Percentiles rank a stretch among this genome's conserved stretches.
Conservation (phyloP, 2,797 vertebrate species). For the Thripadectes ignobilis region DNA sequence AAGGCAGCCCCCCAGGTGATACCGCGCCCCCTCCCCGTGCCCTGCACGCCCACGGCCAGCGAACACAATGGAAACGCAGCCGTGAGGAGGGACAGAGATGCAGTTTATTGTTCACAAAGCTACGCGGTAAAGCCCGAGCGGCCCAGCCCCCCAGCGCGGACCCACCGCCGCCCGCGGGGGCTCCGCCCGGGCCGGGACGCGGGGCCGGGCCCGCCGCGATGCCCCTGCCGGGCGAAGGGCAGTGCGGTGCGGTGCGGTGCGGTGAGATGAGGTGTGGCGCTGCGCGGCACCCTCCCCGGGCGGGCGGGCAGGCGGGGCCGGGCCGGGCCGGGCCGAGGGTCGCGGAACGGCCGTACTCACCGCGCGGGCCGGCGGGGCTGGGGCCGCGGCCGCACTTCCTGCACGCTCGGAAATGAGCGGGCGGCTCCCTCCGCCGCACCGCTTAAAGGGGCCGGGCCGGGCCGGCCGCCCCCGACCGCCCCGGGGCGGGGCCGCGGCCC, state of each 20-base stretch:
- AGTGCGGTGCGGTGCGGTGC: too few species aligned
- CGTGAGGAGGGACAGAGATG: neutral
- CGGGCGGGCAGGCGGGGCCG: neutral
- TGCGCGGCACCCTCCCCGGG: neutral
- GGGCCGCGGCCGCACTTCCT: conserved; percentile 32
- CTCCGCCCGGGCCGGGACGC: neutral
- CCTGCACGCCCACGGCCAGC: neutral
- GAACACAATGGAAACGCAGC: neutral
- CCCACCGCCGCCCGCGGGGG: neutral
- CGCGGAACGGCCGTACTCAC: neutral
- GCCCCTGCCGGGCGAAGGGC: neutral
- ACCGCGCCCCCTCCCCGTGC: too few species aligned
- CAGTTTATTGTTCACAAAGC: neutral
- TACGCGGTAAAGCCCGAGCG: neutral
- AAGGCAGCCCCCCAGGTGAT: too few species aligned
- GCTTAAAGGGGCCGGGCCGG: neutral
- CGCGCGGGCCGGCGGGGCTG: neutral
- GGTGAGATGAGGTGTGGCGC: neutral
- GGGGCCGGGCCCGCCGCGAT: neutral
- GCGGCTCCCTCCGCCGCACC: neutral
- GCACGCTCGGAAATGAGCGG: conserved; percentile 6
- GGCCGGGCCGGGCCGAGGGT: neutral
- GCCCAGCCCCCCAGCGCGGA: neutral
- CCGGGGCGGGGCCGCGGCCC: neutral
- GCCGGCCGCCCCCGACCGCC: neutral